These are phyloP conservation scores for Heliconius charithonia DNA, from an alignment of 2,888 invertebrate species.

Conservation along the genomic window DNA sequence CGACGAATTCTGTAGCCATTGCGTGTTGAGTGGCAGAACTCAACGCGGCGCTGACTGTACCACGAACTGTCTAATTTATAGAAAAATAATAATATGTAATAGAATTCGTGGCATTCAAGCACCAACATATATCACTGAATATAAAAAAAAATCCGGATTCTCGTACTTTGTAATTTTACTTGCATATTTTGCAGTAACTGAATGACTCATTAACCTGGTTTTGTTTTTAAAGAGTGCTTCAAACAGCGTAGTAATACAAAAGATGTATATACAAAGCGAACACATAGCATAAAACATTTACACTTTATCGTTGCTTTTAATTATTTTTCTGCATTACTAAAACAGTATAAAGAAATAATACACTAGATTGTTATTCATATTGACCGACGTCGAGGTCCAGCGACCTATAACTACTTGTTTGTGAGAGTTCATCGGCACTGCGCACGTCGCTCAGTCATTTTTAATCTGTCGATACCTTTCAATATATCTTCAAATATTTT, in stretches of 20 bases:
- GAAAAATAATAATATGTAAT: neutral
- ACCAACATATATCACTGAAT: conserved; percentile 5
- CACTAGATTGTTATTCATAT: neutral
- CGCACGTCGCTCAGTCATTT: conserved; percentile 15
- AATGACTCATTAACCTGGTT: conserved; percentile 41
- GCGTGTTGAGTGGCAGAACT: too few species aligned
- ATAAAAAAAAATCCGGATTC: conserved; percentile 15
- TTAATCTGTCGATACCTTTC: conserved; percentile 17
- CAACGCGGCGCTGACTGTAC: too few species aligned
- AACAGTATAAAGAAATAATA: neutral
- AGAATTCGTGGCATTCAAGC: neutral
- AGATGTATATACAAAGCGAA: conserved; percentile 35
- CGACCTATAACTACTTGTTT: conserved; percentile 14
- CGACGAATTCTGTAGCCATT: too few species aligned
- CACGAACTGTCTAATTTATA: too few species aligned
- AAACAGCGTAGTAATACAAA: conserved; percentile 38
- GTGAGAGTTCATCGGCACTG: conserved; percentile 20
- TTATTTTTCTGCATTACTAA: neutral
- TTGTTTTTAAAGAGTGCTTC: conserved; percentile 40
- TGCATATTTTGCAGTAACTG: conserved; percentile 37
- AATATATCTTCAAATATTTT: neutral
- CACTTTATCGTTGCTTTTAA: conserved; percentile 9
- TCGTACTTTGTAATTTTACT: conserved; percentile 31
- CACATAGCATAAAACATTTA: conserved; percentile 30
- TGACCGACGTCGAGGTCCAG: conserved; percentile 12